Percentiles rank a stretch among this genome's conserved stretches.
phyloP scores from a whole-genome alignment of 92 coral and sea anemone genomes.

The Phymanthus crucifer region DNA sequence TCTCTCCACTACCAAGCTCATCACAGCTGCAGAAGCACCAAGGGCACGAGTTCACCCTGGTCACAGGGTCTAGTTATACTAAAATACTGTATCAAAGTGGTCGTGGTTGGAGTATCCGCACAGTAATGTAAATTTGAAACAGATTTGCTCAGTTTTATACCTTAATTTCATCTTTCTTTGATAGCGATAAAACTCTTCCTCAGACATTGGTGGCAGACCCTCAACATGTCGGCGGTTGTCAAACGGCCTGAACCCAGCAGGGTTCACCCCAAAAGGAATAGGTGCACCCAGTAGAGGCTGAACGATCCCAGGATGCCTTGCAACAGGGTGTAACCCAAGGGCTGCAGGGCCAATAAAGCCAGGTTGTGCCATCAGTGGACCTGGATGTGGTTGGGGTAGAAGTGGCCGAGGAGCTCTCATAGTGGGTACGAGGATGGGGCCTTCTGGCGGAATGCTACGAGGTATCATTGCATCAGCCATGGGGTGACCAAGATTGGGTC shows the following conservation, averaged over 20 bases:
- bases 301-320: conserved; percentile 34
- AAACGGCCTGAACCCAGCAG: conserved; percentile 39
- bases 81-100: no score
- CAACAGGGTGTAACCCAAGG: conserved; percentile 34
- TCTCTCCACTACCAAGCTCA: no score
- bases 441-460: conserved; percentile 66
- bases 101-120: no score
- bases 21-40: no score
- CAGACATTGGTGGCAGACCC: conserved; percentile 75
- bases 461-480: conserved; percentile 51
- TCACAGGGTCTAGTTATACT: no score
- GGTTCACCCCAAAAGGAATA: conserved; percentile 42
- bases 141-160: neutral
- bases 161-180: conserved; percentile 41
- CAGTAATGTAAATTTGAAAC: no score
- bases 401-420: conserved; percentile 48
- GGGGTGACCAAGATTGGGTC: conserved; percentile 34
- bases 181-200: conserved; percentile 74
- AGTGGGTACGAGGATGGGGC: conserved; percentile 67
- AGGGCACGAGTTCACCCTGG: no score
- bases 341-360: conserved; percentile 35
- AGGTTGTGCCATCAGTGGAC: conserved; percentile 46
- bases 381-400: conserved; percentile 17
- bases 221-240: conserved; percentile 41
- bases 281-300: conserved; percentile 43